Percentiles rank a stretch among this genome's conserved stretches.
Conservation (phyloP, 2,888 invertebrate species). For the Willowsia nigromaculata region DNA sequence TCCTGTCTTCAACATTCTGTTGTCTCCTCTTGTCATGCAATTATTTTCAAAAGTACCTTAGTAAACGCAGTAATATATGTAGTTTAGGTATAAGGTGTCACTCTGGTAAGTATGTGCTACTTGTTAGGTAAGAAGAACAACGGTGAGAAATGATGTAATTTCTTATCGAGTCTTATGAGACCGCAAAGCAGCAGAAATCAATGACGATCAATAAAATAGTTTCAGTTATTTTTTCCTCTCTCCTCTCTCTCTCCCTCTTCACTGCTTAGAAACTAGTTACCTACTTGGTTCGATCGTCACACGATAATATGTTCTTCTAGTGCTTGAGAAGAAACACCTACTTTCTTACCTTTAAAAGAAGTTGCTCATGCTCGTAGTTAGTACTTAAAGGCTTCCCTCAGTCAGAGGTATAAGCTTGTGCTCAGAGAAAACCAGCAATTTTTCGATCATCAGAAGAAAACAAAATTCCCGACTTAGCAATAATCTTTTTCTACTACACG, state of each 20-base stretch:
- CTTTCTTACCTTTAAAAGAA: not conserved
- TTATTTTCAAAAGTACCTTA: conserved; percentile 31
- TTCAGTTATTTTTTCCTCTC: conserved; percentile 53
- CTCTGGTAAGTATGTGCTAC: not conserved
- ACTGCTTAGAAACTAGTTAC: not conserved
- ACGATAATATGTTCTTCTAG: not conserved
- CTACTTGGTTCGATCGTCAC: not conserved
- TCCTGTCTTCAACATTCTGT: conserved; percentile 33
- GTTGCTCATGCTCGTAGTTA: not conserved
- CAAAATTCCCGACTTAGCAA: conserved; percentile 34
- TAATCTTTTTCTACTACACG: not conserved
- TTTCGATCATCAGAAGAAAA: conserved; percentile 32
- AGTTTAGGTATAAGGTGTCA: not conserved
- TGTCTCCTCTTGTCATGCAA: not conserved
- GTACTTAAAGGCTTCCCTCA: not conserved
- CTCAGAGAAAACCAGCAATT: conserved; percentile 4
- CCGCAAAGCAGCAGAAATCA: conserved; percentile 44
- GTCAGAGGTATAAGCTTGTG: not conserved
- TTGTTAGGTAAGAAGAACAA: not conserved
- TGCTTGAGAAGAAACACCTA: not conserved
- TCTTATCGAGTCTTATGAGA: conserved; percentile 32
- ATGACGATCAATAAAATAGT: conserved; percentile 64
- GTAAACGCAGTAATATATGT: not conserved
- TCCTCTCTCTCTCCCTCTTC: conserved; percentile 11
- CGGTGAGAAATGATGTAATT: conserved; percentile 43